Base-by-base conservation (phyloP, 1,140 invertebrate genomes). In the Bombus confusus region DNA sequence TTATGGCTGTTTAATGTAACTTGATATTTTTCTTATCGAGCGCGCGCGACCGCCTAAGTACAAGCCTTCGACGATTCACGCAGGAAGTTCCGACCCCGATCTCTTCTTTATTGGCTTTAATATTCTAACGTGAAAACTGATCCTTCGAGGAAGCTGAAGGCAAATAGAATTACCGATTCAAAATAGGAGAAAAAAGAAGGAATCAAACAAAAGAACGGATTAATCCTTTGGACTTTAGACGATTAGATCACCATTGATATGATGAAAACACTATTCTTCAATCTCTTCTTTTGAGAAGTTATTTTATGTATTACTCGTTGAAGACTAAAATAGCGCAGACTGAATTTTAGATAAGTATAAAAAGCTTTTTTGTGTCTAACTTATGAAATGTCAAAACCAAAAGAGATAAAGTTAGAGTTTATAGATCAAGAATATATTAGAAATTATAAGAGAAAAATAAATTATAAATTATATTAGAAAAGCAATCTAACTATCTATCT, bases 21-120 rank as follows among this genome's bases (percentile, higher is more conserved):
- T 62, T 39, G 76, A 80, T 84, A 79, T 72, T 79, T 83, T 79
- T 79, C 83, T 80, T 80, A 84, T 79, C 75, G 66, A 43, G 4
- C 31, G 8, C 28, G 43, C 37, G 8, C 75, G 13, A 57, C 12
- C 47, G 41, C 25, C 28, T 68, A 78, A 71, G n/a, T 57, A 39
- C 75, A 69, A 59, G 47, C 39, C 76, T 52, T 57, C n/a, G 2
- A 6, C 31, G 37, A 62, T 3, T 31, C 8, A 41, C 6, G n/a
- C 74, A 69, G 82, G n/a, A 83, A 78, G 74, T 69, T 71, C 28
- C 52, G 39, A 25, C 41, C 41, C 34, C 13, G 37, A 34, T 66
- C 62, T 57, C 12, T 31, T 22, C 47, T 28, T 37, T 25, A 37
- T 43, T 57, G 72, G 39, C 41, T 75, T 83, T 39, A 83, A 83